These are phyloP conservation scores for Xenopus laevis DNA, from an alignment of 2,113 vertebrate genomes.

Conservation along the genomic window DNA sequence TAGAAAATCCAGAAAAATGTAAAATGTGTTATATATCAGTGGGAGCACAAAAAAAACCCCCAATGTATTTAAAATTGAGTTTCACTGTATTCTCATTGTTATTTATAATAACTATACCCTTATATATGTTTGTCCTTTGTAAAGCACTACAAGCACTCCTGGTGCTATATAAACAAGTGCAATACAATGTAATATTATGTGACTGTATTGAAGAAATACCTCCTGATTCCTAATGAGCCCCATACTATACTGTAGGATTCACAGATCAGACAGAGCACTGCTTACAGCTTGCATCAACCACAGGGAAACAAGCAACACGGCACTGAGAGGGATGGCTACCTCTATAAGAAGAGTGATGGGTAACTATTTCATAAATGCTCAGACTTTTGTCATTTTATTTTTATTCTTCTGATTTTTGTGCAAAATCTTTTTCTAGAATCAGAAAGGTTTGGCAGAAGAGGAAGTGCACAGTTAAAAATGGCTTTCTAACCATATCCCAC, in stretches of 20 bases:
- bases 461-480: constrained; percentile 88
- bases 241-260: constrained; percentile 70
- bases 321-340: constrained; percentile 84
- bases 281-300: constrained; percentile 95
- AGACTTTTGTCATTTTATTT: background rate
- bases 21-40: too few relatives aligned
- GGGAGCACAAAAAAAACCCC: too few relatives aligned
- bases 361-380: constrained; percentile 58
- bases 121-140: too few relatives aligned
- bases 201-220: too few relatives aligned
- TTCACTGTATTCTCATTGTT: too few relatives aligned
- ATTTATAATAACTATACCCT: too few relatives aligned
- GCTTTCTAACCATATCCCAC: constrained; percentile 90
- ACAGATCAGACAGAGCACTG: constrained; percentile 85
- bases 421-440: constrained; percentile 65
- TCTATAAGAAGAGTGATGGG: constrained; percentile 97
- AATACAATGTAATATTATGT: too few relatives aligned
- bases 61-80: too few relatives aligned
- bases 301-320: constrained; percentile 98
- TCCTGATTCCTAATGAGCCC: too few relatives aligned
- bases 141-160: too few relatives aligned
- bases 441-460: constrained; percentile 97
- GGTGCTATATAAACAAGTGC: too few relatives aligned
- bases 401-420: background rate
- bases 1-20: too few relatives aligned